Evolutionary conservation across 2,113 vertebrate genomes (phyloP).

Genomic region (Ibidorhyncha struthersii): DNA sequence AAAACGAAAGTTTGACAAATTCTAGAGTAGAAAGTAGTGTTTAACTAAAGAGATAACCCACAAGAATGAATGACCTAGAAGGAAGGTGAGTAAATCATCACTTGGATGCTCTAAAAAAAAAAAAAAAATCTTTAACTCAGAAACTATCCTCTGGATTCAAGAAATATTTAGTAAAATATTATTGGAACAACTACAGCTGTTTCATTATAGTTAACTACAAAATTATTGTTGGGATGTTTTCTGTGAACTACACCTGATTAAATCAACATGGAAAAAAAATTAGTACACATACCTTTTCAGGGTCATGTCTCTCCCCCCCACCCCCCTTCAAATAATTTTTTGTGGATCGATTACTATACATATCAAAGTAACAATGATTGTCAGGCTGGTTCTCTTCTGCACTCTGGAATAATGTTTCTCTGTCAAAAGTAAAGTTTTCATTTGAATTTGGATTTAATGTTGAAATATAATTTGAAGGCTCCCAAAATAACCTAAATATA

Average conservation of each 20-base stretch:
- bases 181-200: background rate
- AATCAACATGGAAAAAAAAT: background rate
- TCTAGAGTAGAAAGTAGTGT: background rate
- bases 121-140: background rate
- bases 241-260: background rate
- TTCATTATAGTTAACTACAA: background rate
- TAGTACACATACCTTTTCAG: background rate
- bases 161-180: background rate
- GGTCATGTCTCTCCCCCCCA: background rate
- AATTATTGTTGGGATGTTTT: background rate
- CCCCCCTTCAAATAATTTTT: background rate
- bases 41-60: background rate
- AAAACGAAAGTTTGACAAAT: background rate
- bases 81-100: background rate
- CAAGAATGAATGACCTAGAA: background rate
- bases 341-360: background rate
- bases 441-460: background rate
- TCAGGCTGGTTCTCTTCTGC: background rate
- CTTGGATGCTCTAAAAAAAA: background rate
- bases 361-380: background rate
- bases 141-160: background rate
- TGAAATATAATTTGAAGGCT: background rate
- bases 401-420: background rate
- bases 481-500: background rate
- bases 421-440: background rate